Base-by-base conservation (phyloP, 2,113 vertebrate genomes). In the Hemiscyllium ocellatum region DNA sequence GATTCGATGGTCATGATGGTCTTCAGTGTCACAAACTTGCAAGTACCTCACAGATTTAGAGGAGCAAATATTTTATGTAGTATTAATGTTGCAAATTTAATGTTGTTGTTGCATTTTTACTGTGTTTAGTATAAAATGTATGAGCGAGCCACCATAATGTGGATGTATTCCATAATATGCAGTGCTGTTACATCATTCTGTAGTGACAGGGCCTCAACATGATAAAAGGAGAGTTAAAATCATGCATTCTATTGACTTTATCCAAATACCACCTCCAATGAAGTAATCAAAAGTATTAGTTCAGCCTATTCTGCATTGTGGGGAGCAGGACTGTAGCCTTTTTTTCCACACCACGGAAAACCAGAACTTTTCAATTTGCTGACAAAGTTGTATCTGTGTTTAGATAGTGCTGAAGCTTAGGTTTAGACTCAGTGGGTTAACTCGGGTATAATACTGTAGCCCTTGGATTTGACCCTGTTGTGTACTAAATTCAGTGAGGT, bases 1-100 rank as follows among this genome's bases (percentile, higher is more conserved):
- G 26, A 24, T 1, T 29, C 29, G 0, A 7, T 1, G 7, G 5
- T 50, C 22, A 47, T 0, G 0, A 26, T 12, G 7, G 22, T 12
- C 50, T 33, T 56, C 56, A 13, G 13, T 29, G 8, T 4, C 26
- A 89, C 26, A 86, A 86, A 19, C 12, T 15, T 1, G 50, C n/a
- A 56, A 4, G 33, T 29, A n/a, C n/a, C 17, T 91, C 56, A 33
- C 24, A 91, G 70, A 72, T 26, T 29, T 29, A 6, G 29, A 22
- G 70, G 26, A 72, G 70, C 26, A 72, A 10, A 1, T 8, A 29
- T 89, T 89, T 56, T 89, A 50, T 15, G 10, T 3, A 89, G 33
- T 61, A 89, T 56, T 89, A 61, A 61, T 26, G 8, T 52, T 50
- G 24, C 50, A 87, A 24, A 26, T 89, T 61, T 61, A 26, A 29